Evolutionary conservation across 2,113 vertebrate genomes (phyloP), one percentile per base, ranked within the genome.

Genomic region (Eleginops maclovinus): DNA sequence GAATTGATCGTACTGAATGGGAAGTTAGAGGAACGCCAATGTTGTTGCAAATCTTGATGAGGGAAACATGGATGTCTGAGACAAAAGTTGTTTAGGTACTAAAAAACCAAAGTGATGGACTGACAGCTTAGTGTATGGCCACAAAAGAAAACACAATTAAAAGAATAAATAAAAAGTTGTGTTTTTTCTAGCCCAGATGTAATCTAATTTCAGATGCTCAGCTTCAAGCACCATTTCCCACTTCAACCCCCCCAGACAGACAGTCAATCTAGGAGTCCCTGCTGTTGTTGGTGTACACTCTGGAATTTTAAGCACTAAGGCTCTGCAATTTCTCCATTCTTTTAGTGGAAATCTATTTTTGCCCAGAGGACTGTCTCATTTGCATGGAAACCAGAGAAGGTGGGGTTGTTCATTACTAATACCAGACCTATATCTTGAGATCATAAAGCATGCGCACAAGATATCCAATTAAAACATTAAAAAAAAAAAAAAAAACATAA

Each of bases 261-360:
- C 7, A 0, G 50, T 43, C 51, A 59, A 16, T 66, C 59, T 47
- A 11, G 3, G 21, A 58, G 72, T 75, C 67, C 24, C 17, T 55
- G 53, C 40, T 64, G 50, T 63, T 55, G 31, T 72, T 62, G 69
- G 9, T 68, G 16, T 2, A 9, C 26, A 72, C 54, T 12, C 67
- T 59, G 80, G 74, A 78, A 78, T 83, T 56, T 72, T 70, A 74
- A 79, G 65, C 71, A 75, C 44, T 41, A 4, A 26, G 59, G 51
- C 58, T 75, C 22, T 6, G 16, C 53, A 46, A 41, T 53, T 49
- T 44, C 28, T 56, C 55, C 40, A 2, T n/a, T 70, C 59, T 60
- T 64, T 60, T 14, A 43, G 62, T 62, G 56, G 70, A 58, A 40
- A 59, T 69, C 82, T 84, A 84, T 84, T 80, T 67, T 22, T 76